Conservation (phyloP, 2,797 vertebrate species). For the Calcarius lapponicus region DNA sequence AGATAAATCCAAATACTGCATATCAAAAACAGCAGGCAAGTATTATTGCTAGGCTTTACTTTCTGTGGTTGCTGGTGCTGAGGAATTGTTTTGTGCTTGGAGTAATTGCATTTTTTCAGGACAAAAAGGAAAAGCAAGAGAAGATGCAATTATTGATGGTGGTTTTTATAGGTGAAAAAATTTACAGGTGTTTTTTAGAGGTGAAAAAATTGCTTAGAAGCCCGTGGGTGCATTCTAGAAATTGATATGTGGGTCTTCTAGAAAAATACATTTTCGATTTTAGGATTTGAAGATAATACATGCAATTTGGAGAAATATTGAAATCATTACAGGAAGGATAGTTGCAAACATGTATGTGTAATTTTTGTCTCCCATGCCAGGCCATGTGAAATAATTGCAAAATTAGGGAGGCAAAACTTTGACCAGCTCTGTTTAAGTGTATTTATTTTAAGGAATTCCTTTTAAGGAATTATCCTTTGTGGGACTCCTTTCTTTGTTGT, state of each 20-base stretch:
- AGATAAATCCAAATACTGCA: conserved; percentile 98
- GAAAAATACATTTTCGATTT: not conserved
- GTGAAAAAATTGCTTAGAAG: not conserved
- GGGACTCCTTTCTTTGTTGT: not conserved
- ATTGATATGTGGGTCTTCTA: not conserved
- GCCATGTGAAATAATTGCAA: not conserved
- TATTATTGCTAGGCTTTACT: conserved; percentile 31
- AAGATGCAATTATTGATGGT: not conserved
- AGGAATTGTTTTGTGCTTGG: not conserved
- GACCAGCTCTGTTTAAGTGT: not conserved
- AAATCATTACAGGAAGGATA: not conserved
- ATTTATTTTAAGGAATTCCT: not conserved
- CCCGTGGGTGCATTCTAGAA: not conserved
- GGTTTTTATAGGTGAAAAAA: not conserved
- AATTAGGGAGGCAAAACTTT: not conserved
- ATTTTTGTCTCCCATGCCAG: not conserved
- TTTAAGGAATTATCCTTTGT: not conserved
- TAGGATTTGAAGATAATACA: not conserved
- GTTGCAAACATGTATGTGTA: rapidly evolving
- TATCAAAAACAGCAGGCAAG: conserved; percentile 99
- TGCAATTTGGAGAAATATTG: not conserved
- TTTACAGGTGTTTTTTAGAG: not conserved
- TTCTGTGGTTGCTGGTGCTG: conserved; percentile 21
- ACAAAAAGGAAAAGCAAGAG: not conserved
- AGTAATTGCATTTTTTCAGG: not conserved